Conservation (phyloP, 1,140 invertebrate genomes). For the Lordiphosa clarofinis region DNA sequence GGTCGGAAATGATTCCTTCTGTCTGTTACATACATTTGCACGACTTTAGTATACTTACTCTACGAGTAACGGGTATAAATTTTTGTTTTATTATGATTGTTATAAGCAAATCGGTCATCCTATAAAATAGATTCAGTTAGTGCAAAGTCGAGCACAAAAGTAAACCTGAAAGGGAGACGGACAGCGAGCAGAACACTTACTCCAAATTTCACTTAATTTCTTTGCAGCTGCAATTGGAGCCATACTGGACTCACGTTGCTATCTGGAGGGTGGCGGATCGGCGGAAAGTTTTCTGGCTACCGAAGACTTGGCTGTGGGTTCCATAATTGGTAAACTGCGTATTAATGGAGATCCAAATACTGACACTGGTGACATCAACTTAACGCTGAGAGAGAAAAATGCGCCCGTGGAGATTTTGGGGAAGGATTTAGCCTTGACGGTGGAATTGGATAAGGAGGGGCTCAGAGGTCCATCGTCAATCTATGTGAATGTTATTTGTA, state of each 20-base stretch:
- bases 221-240: conserved; percentile 78
- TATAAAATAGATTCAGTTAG: too few species aligned
- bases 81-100: too few species aligned
- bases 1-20: too few species aligned
- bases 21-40: too few species aligned
- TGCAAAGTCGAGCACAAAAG: conserved; percentile 14
- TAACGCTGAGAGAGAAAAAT: conserved; percentile 88
- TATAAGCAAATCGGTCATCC: too few species aligned
- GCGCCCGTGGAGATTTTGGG: conserved; percentile 88
- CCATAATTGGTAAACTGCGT: conserved; percentile 86
- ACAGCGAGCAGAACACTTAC: conserved; percentile 22
- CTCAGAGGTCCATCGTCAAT: conserved; percentile 89
- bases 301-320: conserved; percentile 90
- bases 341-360: conserved; percentile 89
- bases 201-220: conserved; percentile 23
- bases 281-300: conserved; percentile 94
- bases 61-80: too few species aligned
- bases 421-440: conserved; percentile 89
- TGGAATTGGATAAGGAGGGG: conserved; percentile 92
- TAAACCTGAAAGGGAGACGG: conserved; percentile 40
- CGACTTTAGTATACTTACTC: too few species aligned
- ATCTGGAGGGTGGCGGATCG: conserved; percentile 92
- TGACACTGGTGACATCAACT: conserved; percentile 86
- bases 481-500: conserved; percentile 91
- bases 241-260: conserved; percentile 90